Percentiles rank a stretch among this genome's conserved stretches.
Conservation (phyloP, 2,797 vertebrate species). For the Hybognathus amarus region DNA sequence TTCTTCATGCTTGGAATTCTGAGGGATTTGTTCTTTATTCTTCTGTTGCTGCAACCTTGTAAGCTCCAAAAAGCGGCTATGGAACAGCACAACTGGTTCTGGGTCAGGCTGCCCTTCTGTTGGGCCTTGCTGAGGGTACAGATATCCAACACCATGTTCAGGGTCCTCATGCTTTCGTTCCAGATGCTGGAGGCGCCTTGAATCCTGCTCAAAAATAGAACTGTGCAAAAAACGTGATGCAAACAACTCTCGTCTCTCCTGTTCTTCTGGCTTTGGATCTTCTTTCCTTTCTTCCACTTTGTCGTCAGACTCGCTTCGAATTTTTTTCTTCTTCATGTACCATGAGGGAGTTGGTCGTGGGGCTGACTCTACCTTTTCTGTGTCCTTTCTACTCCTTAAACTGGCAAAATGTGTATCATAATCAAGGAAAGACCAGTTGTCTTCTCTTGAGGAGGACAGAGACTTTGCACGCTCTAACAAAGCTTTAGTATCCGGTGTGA, state of each 20-base stretch:
- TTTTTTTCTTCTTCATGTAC: conserved; percentile 99
- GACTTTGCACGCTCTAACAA: conserved; percentile 97
- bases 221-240: conserved; percentile 98
- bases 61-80: conserved; percentile 92
- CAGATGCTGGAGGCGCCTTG: conserved; percentile 92
- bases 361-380: conserved; percentile 92
- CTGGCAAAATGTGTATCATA: conserved; percentile 93
- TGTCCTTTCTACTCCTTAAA: conserved; percentile 94
- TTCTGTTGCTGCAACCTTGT: conserved; percentile 91
- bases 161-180: conserved; percentile 93
- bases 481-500: conserved; percentile 98
- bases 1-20: conserved; percentile 77
- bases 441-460: conserved; percentile 95
- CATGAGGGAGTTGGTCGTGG: conserved; percentile 94
- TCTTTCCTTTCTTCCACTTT: conserved; percentile 96
- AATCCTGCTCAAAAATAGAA: conserved; percentile 97
- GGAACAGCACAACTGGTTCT: conserved; percentile 94
- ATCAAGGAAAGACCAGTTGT: conserved; percentile 98
- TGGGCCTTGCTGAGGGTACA: conserved; percentile 79
- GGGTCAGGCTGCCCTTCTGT: conserved; percentile 81
- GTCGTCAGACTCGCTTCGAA: conserved; percentile 91
- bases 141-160: conserved; percentile 81
- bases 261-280: conserved; percentile 94
- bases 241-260: conserved; percentile 93
- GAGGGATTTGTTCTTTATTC: conserved; percentile 85